These are phyloP conservation scores for Parapristionchus giblindavisi DNA, from an alignment of 2,888 invertebrate species.

Conservation along the genomic window DNA sequence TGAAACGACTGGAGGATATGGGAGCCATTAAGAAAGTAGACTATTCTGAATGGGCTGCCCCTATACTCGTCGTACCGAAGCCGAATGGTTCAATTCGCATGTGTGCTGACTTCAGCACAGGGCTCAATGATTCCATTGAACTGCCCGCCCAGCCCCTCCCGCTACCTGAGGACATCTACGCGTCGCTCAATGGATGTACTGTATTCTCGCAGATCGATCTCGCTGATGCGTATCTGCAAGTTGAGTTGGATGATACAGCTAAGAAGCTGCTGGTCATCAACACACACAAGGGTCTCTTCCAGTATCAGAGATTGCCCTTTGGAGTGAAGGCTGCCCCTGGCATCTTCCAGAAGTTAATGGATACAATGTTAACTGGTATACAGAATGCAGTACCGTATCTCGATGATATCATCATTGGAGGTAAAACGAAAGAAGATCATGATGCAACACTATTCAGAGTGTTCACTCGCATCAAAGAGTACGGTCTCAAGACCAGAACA, in stretches of 20 bases:
- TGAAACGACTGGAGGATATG: slow-evolving; percentile 42
- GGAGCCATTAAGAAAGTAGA: slow-evolving; percentile 40
- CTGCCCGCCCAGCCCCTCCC: slow-evolving; percentile 55
- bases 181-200: slow-evolving; percentile 44
- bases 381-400: slow-evolving; percentile 44
- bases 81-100: slow-evolving; percentile 49
- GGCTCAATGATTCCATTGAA: slow-evolving; percentile 45
- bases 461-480: slow-evolving; percentile 38
- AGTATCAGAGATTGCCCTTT: slow-evolving; percentile 53
- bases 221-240: slow-evolving; percentile 50
- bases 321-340: slow-evolving; percentile 55
- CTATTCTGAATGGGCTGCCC: neutral
- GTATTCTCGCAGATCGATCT: slow-evolving; percentile 53
- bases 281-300: slow-evolving; percentile 53
- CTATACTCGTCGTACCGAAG: slow-evolving; percentile 47
- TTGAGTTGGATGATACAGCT: slow-evolving; percentile 46
- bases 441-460: slow-evolving; percentile 30
- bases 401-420: slow-evolving; percentile 54
- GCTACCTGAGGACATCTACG: slow-evolving; percentile 47
- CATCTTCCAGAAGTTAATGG: slow-evolving; percentile 54
- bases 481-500: slow-evolving; percentile 37
- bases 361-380: slow-evolving; percentile 47
- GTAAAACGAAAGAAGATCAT: slow-evolving; percentile 39
- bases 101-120: slow-evolving; percentile 55
- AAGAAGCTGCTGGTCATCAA: slow-evolving; percentile 44